Conservation (phyloP, 2,113 vertebrate species). For the Tupaia tana region DNA sequence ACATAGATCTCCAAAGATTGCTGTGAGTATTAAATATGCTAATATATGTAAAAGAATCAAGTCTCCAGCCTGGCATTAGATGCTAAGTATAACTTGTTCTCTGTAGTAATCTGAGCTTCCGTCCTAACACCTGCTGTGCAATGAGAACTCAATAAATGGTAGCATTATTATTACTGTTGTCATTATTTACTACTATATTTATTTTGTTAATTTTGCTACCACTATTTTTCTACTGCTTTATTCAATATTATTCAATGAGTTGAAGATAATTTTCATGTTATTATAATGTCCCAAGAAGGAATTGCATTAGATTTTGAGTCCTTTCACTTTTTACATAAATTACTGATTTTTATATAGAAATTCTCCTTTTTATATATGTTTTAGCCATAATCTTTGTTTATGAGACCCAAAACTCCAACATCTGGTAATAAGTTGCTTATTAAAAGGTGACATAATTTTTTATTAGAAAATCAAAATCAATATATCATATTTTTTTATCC, state of each 20-base stretch:
- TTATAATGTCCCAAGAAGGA: slow-evolving; percentile 52
- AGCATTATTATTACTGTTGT: not conserved
- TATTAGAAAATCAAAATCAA: slow-evolving; percentile 71
- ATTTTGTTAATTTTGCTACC: slow-evolving; percentile 22
- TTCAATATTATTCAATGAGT: not conserved
- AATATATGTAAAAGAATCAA: slow-evolving; percentile 54
- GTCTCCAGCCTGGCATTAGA: not conserved
- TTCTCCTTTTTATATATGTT: slow-evolving; percentile 58
- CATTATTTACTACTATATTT: slow-evolving; percentile 24
- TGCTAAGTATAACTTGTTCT: not conserved
- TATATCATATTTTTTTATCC: slow-evolving; percentile 65
- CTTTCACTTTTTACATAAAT: slow-evolving; percentile 54
- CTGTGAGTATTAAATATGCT: slow-evolving; percentile 27
- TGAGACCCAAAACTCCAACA: not conserved
- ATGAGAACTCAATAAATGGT: not conserved
- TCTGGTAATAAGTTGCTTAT: slow-evolving; percentile 74
- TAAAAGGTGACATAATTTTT: slow-evolving; percentile 73
- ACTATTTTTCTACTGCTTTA: not conserved
- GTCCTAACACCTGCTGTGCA: not conserved
- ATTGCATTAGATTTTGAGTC: slow-evolving; percentile 56
- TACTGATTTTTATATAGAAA: slow-evolving; percentile 76
- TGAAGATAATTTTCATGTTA: slow-evolving; percentile 22
- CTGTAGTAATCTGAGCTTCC: not conserved
- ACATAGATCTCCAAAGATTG: not conserved
- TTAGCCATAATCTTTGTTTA: slow-evolving; percentile 66